Evolutionary conservation across 2,888 invertebrate species (phyloP).

Genomic region (Cantharis lateralis): DNA sequence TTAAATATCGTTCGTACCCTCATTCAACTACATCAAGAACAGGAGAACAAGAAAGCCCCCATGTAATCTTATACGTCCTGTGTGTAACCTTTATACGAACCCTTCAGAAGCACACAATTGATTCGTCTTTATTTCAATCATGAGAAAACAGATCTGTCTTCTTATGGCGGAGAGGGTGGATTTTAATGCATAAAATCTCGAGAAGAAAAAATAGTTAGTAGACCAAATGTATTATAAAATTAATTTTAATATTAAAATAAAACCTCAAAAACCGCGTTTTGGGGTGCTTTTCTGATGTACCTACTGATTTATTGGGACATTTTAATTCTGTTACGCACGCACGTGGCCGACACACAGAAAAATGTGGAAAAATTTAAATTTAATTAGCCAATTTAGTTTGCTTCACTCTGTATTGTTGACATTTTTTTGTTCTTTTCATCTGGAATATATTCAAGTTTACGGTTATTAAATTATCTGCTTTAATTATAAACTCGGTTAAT

Average conservation of each 20-base stretch:
- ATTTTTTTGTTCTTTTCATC: background rate
- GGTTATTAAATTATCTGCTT: background rate
- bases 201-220: background rate
- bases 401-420: background rate
- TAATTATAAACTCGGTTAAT: background rate
- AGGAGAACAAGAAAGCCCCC: slow-evolving; percentile 30
- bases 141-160: slow-evolving; percentile 27
- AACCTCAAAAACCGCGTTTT: background rate
- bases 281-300: background rate
- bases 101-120: slow-evolving; percentile 36
- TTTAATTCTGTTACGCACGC: background rate
- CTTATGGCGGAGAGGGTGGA: background rate
- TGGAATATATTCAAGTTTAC: background rate
- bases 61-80: slow-evolving; percentile 39
- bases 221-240: background rate
- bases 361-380: background rate
- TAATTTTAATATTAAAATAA: background rate
- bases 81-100: slow-evolving; percentile 39
- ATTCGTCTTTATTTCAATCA: slow-evolving; percentile 36
- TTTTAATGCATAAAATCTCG: background rate
- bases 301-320: background rate
- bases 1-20: slow-evolving; percentile 24
- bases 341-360: background rate
- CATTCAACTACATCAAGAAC: slow-evolving; percentile 31
- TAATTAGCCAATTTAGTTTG: background rate